These are phyloP conservation scores for Catharus fuscescens DNA, from an alignment of 2,113 vertebrate species.

Conservation along the genomic window DNA sequence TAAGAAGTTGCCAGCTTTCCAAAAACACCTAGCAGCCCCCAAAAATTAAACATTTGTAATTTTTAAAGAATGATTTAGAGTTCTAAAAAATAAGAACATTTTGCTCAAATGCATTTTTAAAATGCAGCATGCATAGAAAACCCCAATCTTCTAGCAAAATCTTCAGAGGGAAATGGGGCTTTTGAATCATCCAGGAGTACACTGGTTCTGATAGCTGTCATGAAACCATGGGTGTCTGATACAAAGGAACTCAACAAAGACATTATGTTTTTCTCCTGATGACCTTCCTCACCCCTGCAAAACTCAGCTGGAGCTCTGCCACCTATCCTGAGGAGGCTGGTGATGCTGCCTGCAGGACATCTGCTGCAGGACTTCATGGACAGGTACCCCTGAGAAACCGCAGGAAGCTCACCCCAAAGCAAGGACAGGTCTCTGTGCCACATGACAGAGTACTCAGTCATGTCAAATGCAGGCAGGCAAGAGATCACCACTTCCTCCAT, in stretches of 20 bases:
- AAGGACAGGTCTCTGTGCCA: background rate
- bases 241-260: background rate
- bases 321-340: rapidly evolving
- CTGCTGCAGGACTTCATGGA: rapidly evolving
- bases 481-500: background rate
- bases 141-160: background rate
- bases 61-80: background rate
- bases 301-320: background rate
- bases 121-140: conserved; percentile 19
- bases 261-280: background rate
- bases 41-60: conserved; percentile 39
- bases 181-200: background rate
- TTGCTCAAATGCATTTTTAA: conserved; percentile 19
- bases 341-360: background rate
- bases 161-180: background rate
- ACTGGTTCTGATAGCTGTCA: background rate
- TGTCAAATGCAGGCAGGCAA: background rate
- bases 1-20: conserved; percentile 50
- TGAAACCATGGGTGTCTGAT: background rate
- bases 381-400: background rate
- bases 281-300: background rate
- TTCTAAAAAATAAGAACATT: conserved; percentile 52
- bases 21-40: conserved; percentile 22
- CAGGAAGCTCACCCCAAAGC: background rate
- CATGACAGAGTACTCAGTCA: background rate